Percentiles rank a stretch among this genome's conserved stretches.
Conservation (phyloP, 2,113 vertebrate species). For the Saguinus imperator region DNA sequence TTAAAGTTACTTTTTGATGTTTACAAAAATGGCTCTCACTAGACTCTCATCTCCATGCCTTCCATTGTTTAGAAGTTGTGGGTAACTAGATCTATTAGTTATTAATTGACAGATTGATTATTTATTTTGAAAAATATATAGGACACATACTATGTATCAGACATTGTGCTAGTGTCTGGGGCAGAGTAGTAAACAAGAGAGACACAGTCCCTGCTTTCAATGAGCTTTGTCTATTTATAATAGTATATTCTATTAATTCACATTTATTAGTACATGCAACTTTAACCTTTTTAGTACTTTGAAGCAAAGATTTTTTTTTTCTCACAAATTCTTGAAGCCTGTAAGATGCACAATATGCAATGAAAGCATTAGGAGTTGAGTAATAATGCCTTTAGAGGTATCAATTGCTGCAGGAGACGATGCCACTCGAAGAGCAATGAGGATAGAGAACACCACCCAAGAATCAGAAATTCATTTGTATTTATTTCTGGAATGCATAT, state of each 20-base stretch:
- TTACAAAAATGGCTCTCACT: not conserved
- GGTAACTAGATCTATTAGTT: not conserved
- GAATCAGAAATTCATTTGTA: not conserved
- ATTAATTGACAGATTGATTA: not conserved
- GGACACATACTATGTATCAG: not conserved
- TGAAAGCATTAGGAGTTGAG: not conserved
- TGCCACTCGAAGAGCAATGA: not conserved
- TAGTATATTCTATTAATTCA: not conserved
- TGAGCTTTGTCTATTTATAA: not conserved
- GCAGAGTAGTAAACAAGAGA: not conserved
- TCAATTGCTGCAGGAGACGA: not conserved
- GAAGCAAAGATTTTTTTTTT: constrained; percentile 33
- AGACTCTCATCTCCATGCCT: not conserved
- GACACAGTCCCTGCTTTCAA: not conserved
- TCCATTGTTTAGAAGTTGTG: not conserved
- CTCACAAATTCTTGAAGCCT: not conserved
- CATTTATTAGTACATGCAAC: not conserved
- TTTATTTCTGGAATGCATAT: not conserved
- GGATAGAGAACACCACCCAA: not conserved
- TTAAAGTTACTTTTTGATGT: not conserved
- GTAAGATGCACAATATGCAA: not conserved
- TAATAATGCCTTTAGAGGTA: not conserved
- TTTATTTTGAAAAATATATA: not conserved
- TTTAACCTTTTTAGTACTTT: not conserved
- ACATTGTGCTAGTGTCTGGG: not conserved